phyloP scores from a whole-genome alignment of 2,113 vertebrate genomes.

The Recurvirostra avosetta region DNA sequence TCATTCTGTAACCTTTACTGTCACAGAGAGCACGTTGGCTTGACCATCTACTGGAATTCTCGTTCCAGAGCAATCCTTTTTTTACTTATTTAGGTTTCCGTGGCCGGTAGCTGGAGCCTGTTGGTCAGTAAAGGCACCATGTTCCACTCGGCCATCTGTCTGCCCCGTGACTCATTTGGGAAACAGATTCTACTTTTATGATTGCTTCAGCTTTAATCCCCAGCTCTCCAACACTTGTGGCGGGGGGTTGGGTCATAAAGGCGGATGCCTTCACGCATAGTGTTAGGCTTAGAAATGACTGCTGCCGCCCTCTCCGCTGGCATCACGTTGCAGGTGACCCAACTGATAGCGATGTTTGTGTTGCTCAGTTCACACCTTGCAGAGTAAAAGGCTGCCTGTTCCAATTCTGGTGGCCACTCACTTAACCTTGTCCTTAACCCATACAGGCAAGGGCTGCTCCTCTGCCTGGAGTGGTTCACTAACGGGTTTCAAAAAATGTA shows the following conservation, averaged over 20 bases:
- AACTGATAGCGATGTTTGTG: neutral
- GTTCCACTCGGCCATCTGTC: neutral
- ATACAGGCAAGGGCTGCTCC: neutral
- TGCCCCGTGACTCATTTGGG: neutral
- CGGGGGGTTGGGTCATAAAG: neutral
- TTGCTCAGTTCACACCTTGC: neutral
- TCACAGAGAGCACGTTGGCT: accelerated
- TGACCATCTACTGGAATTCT: neutral
- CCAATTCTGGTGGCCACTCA: neutral
- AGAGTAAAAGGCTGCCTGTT: neutral
- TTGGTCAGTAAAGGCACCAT: neutral
- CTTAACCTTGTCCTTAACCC: neutral
- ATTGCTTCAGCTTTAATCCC: slow-evolving; percentile 41
- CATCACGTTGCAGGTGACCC: slow-evolving; percentile 3
- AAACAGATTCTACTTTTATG: neutral
- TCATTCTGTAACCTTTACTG: accelerated
- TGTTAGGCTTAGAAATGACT: neutral
- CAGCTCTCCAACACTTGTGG: neutral
- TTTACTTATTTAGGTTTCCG: neutral
- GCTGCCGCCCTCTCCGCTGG: neutral
- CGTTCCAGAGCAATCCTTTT: neutral
- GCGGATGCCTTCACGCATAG: neutral
- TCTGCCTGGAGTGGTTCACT: neutral
- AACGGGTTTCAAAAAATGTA: neutral
- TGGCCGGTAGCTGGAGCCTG: neutral